Conservation (phyloP, 2,797 vertebrate species). For the Capromys pilorides region DNA sequence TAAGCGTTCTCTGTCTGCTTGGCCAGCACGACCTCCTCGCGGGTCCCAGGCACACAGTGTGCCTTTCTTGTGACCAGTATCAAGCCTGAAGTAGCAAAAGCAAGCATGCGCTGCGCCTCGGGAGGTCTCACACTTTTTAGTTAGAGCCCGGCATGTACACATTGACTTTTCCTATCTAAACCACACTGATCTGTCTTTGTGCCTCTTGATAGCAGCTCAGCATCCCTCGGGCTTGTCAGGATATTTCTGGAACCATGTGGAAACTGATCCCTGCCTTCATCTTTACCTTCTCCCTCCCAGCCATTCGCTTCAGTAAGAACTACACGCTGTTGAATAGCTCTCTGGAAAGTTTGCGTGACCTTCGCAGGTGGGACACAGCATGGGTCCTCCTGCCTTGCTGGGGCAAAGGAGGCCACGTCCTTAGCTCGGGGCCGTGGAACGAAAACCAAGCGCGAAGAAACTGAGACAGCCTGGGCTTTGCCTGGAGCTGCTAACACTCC, state of each 20-base stretch:
- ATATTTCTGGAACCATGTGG: not conserved
- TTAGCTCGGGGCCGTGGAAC: not conserved
- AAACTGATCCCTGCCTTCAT: not conserved
- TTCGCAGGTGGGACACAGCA: not conserved
- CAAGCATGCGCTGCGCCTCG: not conserved
- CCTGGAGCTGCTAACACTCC: not conserved
- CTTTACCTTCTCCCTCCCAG: constrained; percentile 14
- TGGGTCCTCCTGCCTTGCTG: not conserved
- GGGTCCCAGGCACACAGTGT: not conserved
- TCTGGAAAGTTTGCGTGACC: not conserved
- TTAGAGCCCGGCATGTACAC: not conserved
- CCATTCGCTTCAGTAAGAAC: not conserved
- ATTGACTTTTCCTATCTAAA: not conserved
- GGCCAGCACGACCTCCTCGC: not conserved
- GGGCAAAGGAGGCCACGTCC: not conserved
- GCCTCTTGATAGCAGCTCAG: not conserved
- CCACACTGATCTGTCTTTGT: not conserved
- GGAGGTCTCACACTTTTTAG: not conserved
- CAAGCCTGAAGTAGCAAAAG: not conserved
- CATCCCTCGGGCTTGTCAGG: not conserved
- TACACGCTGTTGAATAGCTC: not conserved
- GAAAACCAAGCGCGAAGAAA: not conserved
- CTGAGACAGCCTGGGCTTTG: not conserved
- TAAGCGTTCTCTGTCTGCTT: not conserved
- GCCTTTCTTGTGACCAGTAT: not conserved